Percentiles rank a stretch among this genome's conserved stretches.
phyloP scores from a whole-genome alignment of 1,140 invertebrate genomes.

The Cydia strobilella region DNA sequence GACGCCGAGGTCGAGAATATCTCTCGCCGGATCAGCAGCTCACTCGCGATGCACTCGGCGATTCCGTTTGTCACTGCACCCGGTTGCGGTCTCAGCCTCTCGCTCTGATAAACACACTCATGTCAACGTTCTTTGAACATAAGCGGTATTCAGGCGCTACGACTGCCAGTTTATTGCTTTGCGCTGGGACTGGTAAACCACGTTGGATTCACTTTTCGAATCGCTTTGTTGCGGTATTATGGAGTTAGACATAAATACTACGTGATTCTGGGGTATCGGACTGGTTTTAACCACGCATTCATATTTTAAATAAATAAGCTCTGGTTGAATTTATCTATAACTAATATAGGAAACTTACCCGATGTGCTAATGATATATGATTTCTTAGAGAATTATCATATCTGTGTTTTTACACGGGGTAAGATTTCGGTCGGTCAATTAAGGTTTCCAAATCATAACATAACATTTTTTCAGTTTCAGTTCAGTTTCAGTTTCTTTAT shows the following conservation, averaged over 20 bases:
- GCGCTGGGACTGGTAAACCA: background rate
- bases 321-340: too few species aligned
- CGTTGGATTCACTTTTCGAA: constrained; percentile 9
- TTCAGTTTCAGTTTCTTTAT: too few species aligned
- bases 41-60: constrained; percentile 74
- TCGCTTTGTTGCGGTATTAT: constrained; percentile 3
- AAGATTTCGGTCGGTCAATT: too few species aligned
- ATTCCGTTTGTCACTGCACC: constrained; percentile 76
- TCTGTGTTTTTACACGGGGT: too few species aligned
- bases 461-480: too few species aligned
- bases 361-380: too few species aligned
- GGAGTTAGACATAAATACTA: background rate
- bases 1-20: constrained; percentile 73
- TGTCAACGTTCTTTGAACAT: constrained; percentile 72
- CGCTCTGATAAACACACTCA: constrained; percentile 75
- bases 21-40: constrained; percentile 74
- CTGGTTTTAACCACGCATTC: background rate
- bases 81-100: constrained; percentile 65
- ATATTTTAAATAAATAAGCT: background rate
- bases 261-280: background rate
- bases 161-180: constrained; percentile 44
- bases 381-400: too few species aligned
- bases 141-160: constrained; percentile 57
- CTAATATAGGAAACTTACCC: too few species aligned
- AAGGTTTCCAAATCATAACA: too few species aligned